Evolutionary conservation across 2,113 vertebrate species (phyloP).

Genomic region (Sylvicapra grimmia): DNA sequence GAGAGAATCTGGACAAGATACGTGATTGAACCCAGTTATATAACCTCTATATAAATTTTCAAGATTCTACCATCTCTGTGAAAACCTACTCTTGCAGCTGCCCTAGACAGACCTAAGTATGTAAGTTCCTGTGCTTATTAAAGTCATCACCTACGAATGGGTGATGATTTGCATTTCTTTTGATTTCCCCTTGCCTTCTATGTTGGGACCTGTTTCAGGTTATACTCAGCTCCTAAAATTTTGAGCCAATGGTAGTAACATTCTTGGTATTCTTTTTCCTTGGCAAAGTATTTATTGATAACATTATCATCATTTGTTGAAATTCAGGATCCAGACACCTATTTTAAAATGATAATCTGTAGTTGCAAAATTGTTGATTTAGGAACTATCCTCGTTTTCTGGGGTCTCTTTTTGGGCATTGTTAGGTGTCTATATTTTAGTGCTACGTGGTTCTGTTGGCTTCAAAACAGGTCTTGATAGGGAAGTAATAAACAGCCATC

Average conservation of each 20-base stretch:
- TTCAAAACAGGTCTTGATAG: not conserved
- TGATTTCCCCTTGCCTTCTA: not conserved
- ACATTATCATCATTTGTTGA: not conserved
- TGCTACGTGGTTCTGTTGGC: not conserved
- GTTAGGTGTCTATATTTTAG: not conserved
- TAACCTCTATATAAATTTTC: not conserved
- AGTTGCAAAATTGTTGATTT: not conserved
- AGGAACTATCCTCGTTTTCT: not conserved
- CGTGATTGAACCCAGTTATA: not conserved
- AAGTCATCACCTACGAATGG: not conserved
- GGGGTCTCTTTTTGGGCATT: not conserved
- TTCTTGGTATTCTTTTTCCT: not conserved
- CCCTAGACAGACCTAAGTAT: not conserved
- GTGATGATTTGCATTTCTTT: not conserved
- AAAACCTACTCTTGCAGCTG: accelerated
- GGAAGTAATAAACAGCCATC: not conserved
- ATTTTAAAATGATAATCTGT: not conserved
- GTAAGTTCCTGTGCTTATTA: not conserved
- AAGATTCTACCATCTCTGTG: accelerated
- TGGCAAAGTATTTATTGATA: not conserved
- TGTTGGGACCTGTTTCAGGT: not conserved
- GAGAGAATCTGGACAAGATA: not conserved
- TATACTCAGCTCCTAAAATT: not conserved
- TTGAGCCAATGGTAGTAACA: not conserved
- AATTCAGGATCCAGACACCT: not conserved